Percentiles rank a stretch among this genome's conserved stretches.
phyloP scores from a whole-genome alignment of 92 coral and sea anemone species.

The Siderastrea siderea region DNA sequence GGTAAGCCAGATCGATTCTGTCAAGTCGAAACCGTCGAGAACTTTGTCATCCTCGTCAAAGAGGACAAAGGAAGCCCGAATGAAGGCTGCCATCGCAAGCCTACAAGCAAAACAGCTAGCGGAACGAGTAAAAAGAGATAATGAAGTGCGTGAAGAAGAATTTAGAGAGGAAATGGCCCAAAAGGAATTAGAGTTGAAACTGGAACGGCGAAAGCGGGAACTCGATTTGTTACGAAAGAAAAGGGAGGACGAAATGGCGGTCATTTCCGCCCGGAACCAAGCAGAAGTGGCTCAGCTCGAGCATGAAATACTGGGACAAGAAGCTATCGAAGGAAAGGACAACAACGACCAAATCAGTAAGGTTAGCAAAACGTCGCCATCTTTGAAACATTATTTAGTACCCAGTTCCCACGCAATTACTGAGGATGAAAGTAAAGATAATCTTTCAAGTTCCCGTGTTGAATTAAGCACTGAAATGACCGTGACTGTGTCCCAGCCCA shows the following conservation, averaged over 20 bases:
- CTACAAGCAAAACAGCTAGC: conserved; percentile 18
- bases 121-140: conserved; percentile 12
- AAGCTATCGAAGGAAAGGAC: background rate
- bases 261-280: conserved; percentile 13
- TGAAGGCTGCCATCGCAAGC: conserved; percentile 14
- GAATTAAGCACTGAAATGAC: conserved; percentile 19
- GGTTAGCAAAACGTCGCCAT: background rate
- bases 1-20: background rate
- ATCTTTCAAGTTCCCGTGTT: too few relatives aligned
- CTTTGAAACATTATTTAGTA: background rate
- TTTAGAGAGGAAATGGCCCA: conserved; percentile 29
- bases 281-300: background rate
- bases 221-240: conserved; percentile 9
- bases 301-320: conserved; percentile 23
- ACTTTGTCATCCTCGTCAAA: conserved; percentile 1
- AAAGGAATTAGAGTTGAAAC: conserved; percentile 12
- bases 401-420: too few relatives aligned
- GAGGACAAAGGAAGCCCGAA: conserved; percentile 2
- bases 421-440: too few relatives aligned
- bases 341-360: too few relatives aligned
- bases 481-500: background rate
- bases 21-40: background rate
- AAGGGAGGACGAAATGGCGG: conserved; percentile 30
- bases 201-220: conserved; percentile 18
- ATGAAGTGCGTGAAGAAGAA: conserved; percentile 16